These are phyloP conservation scores for Brachylomia viminalis DNA, from an alignment of 2,888 invertebrate genomes.

Conservation along the genomic window DNA sequence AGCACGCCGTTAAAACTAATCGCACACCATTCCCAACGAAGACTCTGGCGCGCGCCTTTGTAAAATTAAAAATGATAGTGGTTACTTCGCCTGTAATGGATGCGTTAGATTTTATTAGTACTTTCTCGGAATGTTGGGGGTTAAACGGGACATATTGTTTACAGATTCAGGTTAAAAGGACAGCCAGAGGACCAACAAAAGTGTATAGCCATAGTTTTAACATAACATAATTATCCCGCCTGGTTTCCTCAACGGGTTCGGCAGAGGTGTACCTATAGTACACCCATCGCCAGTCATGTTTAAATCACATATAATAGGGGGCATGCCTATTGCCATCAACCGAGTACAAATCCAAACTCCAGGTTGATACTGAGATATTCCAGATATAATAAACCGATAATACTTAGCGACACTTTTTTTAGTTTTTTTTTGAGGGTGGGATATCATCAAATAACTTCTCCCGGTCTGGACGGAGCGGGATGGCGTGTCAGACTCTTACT, in stretches of 20 bases:
- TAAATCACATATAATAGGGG: background rate
- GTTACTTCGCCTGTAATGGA: conserved; percentile 37
- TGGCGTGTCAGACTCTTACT: too few relatives aligned
- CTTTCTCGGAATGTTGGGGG: conserved; percentile 26
- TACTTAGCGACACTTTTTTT: too few relatives aligned
- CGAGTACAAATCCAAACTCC: background rate
- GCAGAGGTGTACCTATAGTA: background rate
- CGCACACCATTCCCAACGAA: conserved; percentile 32
- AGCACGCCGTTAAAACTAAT: conserved; percentile 63
- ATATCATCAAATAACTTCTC: too few relatives aligned
- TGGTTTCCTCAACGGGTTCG: background rate
- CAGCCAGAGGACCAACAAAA: background rate
- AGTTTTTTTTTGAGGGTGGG: too few relatives aligned
- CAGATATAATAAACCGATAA: background rate
- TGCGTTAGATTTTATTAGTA: conserved; percentile 50
- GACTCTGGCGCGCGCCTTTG: conserved; percentile 49
- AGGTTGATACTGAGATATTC: background rate
- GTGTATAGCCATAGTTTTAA: background rate
- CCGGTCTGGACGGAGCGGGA: too few relatives aligned
- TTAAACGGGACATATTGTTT: conserved; percentile 29
- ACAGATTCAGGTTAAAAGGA: conserved; percentile 10
- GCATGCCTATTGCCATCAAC: background rate
- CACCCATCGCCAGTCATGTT: background rate
- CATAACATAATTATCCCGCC: too few relatives aligned
- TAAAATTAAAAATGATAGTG: conserved; percentile 58